These are phyloP conservation scores for Enteromius trimaculatus DNA, from an alignment of 2,797 vertebrate genomes.

Conservation along the genomic window DNA sequence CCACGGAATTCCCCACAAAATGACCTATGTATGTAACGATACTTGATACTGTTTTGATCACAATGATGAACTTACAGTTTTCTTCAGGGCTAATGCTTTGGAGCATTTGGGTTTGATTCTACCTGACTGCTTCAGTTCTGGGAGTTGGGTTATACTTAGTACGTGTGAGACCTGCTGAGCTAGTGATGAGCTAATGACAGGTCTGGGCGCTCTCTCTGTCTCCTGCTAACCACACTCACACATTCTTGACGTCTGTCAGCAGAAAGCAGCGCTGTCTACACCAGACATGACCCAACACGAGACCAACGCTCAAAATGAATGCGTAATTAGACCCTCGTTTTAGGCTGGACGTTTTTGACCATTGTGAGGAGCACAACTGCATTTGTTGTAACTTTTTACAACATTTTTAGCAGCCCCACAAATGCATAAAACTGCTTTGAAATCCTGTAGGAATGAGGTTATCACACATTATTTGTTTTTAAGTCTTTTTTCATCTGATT, in stretches of 20 bases:
- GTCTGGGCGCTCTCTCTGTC: conserved; percentile 66
- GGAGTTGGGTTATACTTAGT: conserved; percentile 61
- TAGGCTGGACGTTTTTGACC: not conserved
- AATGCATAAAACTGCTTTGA: conserved; percentile 49
- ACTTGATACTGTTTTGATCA: not conserved
- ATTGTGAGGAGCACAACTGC: not conserved
- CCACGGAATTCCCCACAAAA: not conserved
- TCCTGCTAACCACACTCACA: conserved; percentile 66
- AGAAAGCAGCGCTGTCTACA: conserved; percentile 63
- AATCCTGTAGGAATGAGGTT: conserved; percentile 8
- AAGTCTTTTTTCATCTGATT: conserved; percentile 38
- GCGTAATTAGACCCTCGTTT: conserved; percentile 30
- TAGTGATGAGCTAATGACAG: conserved; percentile 74
- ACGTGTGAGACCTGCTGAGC: conserved; percentile 71
- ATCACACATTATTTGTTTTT: conserved; percentile 42
- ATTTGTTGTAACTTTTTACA: not conserved
- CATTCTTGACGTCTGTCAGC: conserved; percentile 64
- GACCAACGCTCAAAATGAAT: conserved; percentile 63
- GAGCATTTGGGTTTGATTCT: conserved; percentile 41
- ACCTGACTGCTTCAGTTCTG: conserved; percentile 52
- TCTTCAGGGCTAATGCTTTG: conserved; percentile 12
- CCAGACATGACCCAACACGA: conserved; percentile 74
- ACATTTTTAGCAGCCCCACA: not conserved
- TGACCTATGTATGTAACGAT: not conserved
- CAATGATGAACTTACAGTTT: not conserved